Evolutionary conservation across 2,888 invertebrate genomes (phyloP).

Genomic region (Steinernema scapterisci): DNA sequence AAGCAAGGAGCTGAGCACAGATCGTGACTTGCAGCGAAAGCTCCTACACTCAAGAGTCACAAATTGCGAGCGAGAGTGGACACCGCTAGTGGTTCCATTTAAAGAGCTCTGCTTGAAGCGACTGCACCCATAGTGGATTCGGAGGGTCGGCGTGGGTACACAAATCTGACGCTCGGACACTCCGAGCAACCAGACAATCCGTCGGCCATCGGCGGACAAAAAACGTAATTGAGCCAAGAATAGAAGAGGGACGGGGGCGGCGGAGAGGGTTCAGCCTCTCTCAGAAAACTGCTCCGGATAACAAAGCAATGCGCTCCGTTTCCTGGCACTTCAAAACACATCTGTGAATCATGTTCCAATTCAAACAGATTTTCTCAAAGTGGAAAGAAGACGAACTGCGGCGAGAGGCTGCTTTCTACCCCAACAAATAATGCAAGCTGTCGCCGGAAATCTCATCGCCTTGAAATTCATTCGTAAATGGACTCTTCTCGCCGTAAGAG

Average conservation of each 20-base stretch:
- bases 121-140: not conserved
- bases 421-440: no score
- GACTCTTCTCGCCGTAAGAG: no score
- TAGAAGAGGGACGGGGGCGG: not conserved
- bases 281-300: no score
- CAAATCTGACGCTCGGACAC: not conserved
- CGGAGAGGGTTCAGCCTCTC: not conserved
- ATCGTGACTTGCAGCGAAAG: slow-evolving; percentile 27
- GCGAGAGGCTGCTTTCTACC: no score
- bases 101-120: slow-evolving; percentile 10
- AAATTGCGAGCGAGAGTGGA: slow-evolving; percentile 3
- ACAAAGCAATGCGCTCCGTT: no score
- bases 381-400: no score
- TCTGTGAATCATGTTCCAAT: no score
- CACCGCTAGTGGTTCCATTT: slow-evolving; percentile 14
- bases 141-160: not conserved
- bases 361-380: no score
- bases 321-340: no score
- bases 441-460: no score
- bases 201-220: not conserved
- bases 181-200: slow-evolving; percentile 1
- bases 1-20: not conserved
- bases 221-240: slow-evolving; percentile 4
- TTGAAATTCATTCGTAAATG: no score
- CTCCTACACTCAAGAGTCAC: not conserved